A percentile compares a stretch with the other conserved stretches of the same genome.
phyloP scores from a whole-genome alignment of 2,797 vertebrate species.

The Crypturellus tataupa region DNA sequence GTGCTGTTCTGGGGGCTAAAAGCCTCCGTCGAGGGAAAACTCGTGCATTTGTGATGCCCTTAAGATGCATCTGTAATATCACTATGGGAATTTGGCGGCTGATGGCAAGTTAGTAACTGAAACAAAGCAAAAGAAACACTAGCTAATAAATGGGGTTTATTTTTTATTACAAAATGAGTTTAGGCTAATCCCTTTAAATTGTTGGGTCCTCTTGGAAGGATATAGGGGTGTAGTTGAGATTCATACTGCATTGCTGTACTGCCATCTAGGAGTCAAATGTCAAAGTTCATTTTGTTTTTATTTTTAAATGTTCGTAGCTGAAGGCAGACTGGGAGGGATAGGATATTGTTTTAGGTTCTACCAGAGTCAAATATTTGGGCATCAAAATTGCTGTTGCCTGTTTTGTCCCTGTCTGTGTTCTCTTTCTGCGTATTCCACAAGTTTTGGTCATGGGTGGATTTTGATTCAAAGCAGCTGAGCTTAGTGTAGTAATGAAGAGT shows the following conservation, averaged over 20 bases:
- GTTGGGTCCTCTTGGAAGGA: neutral
- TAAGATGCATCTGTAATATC: neutral
- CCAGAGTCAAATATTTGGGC: neutral
- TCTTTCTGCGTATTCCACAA: neutral
- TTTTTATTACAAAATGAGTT: neutral
- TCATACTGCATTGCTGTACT: neutral
- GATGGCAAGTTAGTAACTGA: neutral
- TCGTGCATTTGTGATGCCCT: neutral
- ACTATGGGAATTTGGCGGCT: accelerated
- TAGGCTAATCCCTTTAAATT: neutral
- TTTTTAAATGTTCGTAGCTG: neutral
- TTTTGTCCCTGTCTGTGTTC: accelerated
- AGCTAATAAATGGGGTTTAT: neutral
- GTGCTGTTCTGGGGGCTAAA: neutral
- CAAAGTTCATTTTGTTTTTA: neutral
- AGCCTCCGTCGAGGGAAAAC: neutral
- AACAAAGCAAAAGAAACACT: neutral
- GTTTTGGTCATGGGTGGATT: neutral
- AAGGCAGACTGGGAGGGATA: neutral
- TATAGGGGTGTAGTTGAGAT: neutral
- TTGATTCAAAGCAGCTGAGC: neutral
- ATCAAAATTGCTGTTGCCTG: neutral
- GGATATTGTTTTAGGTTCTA: neutral
- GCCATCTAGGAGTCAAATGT: neutral
- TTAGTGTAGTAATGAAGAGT: neutral